A percentile compares a stretch with the other conserved stretches of the same genome.
These are phyloP conservation scores for Odontocerum albicorne DNA, from an alignment of 2,888 invertebrate species.

Conservation along the genomic window DNA sequence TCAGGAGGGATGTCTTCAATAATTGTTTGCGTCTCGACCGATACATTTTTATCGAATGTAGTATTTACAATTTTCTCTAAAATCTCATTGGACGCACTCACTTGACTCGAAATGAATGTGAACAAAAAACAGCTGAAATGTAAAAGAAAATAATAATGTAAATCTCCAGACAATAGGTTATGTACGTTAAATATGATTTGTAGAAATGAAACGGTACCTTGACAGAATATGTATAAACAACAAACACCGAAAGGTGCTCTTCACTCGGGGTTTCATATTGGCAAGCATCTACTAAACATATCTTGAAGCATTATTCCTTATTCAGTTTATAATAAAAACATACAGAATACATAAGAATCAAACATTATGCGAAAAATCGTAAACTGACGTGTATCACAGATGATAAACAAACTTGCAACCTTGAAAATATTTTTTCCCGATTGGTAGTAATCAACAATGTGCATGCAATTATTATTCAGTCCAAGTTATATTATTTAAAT, in stretches of 20 bases:
- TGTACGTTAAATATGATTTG: background rate
- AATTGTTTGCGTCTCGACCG: conserved; percentile 9
- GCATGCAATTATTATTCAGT: too few species aligned
- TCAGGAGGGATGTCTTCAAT: background rate
- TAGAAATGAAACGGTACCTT: conserved; percentile 48
- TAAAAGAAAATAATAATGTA: conserved; percentile 37
- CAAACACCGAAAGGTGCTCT: conserved; percentile 48
- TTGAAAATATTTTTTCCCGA: background rate
- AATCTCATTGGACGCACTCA: conserved; percentile 21
- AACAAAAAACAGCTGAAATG: conserved; percentile 60
- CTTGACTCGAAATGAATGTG: conserved; percentile 48
- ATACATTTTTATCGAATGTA: conserved; percentile 8
- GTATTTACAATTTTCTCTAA: conserved; percentile 6
- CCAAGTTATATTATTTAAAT: too few species aligned
- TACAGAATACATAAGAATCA: conserved; percentile 12
- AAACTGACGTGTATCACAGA: conserved; percentile 28
- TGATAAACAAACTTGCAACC: background rate
- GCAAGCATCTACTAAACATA: conserved; percentile 11
- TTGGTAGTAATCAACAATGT: too few species aligned
- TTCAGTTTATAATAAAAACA: conserved; percentile 10
- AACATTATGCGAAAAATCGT: background rate
- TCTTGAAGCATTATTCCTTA: conserved; percentile 23
- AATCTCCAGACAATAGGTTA: conserved; percentile 1
- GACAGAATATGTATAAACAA: conserved; percentile 62
- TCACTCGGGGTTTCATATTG: conserved; percentile 64